phyloP scores from a whole-genome alignment of 2,797 vertebrate genomes.

The Diglossa cyanea region DNA sequence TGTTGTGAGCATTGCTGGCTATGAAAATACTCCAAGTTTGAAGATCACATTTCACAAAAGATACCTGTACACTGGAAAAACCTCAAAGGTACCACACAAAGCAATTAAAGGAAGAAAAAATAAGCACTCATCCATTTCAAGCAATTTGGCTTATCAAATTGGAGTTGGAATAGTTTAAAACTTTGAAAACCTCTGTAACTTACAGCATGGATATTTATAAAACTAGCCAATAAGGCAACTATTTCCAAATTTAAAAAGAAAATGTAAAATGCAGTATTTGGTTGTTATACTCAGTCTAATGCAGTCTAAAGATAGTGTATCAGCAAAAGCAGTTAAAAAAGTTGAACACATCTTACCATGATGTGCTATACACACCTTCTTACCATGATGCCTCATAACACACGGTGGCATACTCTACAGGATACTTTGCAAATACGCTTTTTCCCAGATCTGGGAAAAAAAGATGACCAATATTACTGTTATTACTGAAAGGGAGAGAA shows the following conservation, averaged over 20 bases:
- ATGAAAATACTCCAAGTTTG: neutral
- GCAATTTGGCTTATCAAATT: neutral
- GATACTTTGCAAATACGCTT: neutral
- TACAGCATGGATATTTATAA: neutral
- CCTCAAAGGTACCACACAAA: neutral
- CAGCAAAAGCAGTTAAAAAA: neutral
- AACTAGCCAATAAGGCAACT: neutral
- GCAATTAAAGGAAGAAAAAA: neutral
- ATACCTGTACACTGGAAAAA: neutral
- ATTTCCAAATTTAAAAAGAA: neutral
- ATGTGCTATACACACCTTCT: neutral
- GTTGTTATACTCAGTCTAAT: neutral
- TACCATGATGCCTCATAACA: neutral
- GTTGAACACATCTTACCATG: too few species aligned
- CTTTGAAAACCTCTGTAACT: neutral
- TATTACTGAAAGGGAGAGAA: neutral
- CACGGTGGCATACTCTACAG: accelerated
- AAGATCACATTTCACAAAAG: neutral
- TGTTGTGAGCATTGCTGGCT: neutral
- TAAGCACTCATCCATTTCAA: neutral
- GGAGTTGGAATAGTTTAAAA: neutral
- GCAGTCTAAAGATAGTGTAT: neutral
- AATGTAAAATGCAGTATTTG: neutral
- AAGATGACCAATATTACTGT: too few species aligned
- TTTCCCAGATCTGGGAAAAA: neutral